Conservation (phyloP, 2,113 vertebrate species). For the Oreochromis tanganicae region DNA sequence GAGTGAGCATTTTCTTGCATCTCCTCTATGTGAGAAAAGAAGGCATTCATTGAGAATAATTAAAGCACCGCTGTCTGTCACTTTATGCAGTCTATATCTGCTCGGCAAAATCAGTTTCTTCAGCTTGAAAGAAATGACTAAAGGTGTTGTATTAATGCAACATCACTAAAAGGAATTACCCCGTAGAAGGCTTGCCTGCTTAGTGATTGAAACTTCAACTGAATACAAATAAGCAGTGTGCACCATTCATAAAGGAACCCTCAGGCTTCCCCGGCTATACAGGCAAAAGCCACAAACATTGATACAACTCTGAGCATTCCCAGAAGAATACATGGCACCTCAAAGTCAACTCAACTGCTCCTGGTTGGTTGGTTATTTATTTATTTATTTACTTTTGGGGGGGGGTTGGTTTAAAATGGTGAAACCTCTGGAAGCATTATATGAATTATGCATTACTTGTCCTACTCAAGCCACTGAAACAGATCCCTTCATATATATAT, state of each 20-base stretch:
- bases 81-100: slow-evolving; percentile 31
- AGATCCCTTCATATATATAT: not conserved
- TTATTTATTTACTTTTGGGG: not conserved
- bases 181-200: slow-evolving; percentile 40
- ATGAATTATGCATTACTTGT: not conserved
- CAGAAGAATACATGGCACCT: slow-evolving; percentile 18
- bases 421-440: not conserved
- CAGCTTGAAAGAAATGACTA: slow-evolving; percentile 52
- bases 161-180: slow-evolving; percentile 53
- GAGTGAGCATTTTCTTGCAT: not conserved
- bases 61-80: slow-evolving; percentile 25
- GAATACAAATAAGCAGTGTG: slow-evolving; percentile 37
- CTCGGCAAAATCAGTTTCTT: slow-evolving; percentile 13
- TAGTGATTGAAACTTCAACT: slow-evolving; percentile 33
- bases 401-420: not conserved
- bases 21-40: slow-evolving; percentile 13
- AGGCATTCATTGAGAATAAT: slow-evolving; percentile 44
- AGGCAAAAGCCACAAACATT: slow-evolving; percentile 3
- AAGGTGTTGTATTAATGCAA: slow-evolving; percentile 52
- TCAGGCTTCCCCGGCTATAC: slow-evolving; percentile 1
- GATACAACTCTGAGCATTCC: slow-evolving; percentile 10
- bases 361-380: not conserved
- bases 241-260: slow-evolving; percentile 19
- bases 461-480: not conserved
- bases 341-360: slow-evolving; percentile 11